Evolutionary conservation across 1,140 invertebrate species (phyloP).

Genomic region (Ditylenchus dipsaci): DNA sequence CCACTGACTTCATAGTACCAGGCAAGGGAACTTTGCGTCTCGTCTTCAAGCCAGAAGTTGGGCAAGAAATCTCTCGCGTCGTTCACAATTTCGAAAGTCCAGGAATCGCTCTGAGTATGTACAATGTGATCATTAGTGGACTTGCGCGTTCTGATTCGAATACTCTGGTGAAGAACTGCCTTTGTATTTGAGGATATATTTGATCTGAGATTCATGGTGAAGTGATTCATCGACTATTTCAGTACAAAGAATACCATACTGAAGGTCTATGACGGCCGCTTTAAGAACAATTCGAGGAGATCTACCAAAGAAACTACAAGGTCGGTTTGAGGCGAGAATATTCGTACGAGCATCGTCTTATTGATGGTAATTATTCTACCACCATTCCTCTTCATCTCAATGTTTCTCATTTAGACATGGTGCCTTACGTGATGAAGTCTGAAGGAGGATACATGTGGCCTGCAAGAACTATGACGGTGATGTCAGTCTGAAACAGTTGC

Average conservation of each 20-base stretch:
- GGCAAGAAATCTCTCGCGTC: conserved; percentile 61
- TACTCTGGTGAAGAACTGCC: conserved; percentile 51
- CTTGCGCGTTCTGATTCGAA: conserved; percentile 58
- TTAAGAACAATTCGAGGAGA: conserved; percentile 97
- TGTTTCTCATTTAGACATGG: conserved; percentile 73
- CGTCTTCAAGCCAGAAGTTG: conserved; percentile 69
- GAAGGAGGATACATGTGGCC: conserved; percentile 97
- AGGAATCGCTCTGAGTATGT: conserved; percentile 78
- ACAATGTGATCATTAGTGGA: conserved; percentile 66
- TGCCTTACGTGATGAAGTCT: conserved; percentile 94
- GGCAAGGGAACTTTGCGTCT: conserved; percentile 79
- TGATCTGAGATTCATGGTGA: conserved; percentile 18
- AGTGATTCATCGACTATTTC: conserved; percentile 53
- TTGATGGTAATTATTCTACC: conserved; percentile 67
- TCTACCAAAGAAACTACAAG: conserved; percentile 88
- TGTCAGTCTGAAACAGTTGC: conserved; percentile 80
- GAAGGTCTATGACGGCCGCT: conserved; percentile 96
- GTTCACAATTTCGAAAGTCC: conserved; percentile 73
- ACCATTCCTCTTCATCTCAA: not conserved
- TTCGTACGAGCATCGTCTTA: conserved; percentile 90
- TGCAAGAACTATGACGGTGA: conserved; percentile 99
- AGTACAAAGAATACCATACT: conserved; percentile 97
- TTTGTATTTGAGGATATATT: too few species aligned
- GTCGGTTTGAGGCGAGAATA: conserved; percentile 75
- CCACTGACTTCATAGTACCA: conserved; percentile 86